Evolutionary conservation across 2,888 invertebrate genomes (phyloP).

Genomic region (Ischnura elegans): DNA sequence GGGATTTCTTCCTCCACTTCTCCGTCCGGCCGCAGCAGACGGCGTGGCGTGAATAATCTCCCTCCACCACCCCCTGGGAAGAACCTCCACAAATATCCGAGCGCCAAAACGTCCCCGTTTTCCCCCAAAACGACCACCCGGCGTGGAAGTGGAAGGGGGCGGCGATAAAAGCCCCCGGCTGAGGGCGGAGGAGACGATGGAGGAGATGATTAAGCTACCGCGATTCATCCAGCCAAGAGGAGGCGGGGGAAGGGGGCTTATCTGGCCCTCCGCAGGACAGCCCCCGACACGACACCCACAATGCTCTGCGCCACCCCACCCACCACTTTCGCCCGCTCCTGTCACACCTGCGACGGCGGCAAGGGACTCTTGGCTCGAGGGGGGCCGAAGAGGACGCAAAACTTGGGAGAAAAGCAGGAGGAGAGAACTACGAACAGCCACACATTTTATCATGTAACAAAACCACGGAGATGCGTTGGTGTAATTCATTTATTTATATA

Average conservation of each 20-base stretch:
- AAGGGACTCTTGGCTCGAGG: neutral
- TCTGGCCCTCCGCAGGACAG: neutral
- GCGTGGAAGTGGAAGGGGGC: neutral
- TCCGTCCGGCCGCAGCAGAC: neutral
- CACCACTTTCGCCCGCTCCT: neutral
- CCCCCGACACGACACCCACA: neutral
- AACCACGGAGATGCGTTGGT: no score
- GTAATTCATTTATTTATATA: no score
- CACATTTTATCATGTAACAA: neutral
- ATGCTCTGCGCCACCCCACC: neutral
- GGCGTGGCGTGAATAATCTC: conserved; percentile 3
- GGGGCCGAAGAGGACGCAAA: no score
- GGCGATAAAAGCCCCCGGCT: neutral
- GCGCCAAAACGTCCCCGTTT: neutral
- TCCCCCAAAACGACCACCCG: conserved; percentile 24
- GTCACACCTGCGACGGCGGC: conserved; percentile 34
- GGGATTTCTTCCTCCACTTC: neutral
- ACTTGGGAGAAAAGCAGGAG: neutral
- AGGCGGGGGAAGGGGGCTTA: neutral
- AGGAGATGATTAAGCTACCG: conserved; percentile 42
- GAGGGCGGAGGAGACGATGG: neutral
- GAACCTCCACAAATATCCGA: neutral
- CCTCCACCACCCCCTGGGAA: neutral
- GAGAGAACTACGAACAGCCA: neutral
- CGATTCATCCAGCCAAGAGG: neutral